phyloP scores from a whole-genome alignment of 2,888 invertebrate species.

The Margaritifera margaritifera region DNA sequence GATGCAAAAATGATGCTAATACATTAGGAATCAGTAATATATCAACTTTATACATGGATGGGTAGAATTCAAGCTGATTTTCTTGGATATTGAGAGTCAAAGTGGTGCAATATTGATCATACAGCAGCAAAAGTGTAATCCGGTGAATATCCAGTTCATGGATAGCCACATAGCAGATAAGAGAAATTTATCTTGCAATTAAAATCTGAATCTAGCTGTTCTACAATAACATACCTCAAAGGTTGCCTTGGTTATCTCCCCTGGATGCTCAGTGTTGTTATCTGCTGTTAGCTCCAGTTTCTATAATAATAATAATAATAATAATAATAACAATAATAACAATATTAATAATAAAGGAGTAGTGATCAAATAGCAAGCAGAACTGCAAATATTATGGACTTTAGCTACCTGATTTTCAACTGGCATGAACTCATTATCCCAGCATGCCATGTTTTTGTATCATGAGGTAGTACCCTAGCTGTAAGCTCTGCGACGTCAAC shows the following conservation, averaged over 20 bases:
- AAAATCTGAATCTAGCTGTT: too few relatives aligned
- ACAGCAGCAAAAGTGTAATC: too few relatives aligned
- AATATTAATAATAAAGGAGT: neutral
- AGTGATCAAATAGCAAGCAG: neutral
- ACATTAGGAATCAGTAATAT: too few relatives aligned
- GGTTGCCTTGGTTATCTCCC: constrained; percentile 56
- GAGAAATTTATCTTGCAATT: too few relatives aligned
- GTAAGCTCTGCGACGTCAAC: too few relatives aligned
- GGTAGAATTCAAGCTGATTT: too few relatives aligned
- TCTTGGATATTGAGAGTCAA: too few relatives aligned
- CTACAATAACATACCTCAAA: constrained; percentile 54
- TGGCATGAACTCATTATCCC: neutral
- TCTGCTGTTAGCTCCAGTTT: constrained; percentile 65
- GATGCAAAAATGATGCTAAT: too few relatives aligned
- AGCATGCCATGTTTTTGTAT: neutral
- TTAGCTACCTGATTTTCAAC: neutral
- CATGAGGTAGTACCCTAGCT: constrained; percentile 1
- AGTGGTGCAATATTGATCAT: too few relatives aligned
- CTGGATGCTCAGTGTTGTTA: constrained; percentile 58
- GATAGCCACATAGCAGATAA: too few relatives aligned
- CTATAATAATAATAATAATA: constrained; percentile 35
- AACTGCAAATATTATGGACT: neutral
- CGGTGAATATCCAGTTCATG: too few relatives aligned
- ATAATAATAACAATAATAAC: neutral
- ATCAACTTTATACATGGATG: too few relatives aligned